A percentile compares a stretch with the other conserved stretches of the same genome.
These are phyloP conservation scores for Atta texana DNA, from an alignment of 1,140 invertebrate genomes.

Conservation along the genomic window DNA sequence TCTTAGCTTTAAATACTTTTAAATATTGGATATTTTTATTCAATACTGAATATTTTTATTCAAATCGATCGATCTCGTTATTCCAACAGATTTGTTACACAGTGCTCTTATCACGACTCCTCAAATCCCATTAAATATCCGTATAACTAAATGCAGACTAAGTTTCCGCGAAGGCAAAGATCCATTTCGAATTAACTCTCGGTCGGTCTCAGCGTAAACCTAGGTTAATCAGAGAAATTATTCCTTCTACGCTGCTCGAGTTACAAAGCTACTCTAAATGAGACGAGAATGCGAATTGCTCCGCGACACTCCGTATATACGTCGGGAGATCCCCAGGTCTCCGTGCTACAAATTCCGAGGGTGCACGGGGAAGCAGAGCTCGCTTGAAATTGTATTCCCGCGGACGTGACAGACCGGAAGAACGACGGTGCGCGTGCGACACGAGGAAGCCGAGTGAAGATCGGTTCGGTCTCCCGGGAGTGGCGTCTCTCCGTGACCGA, in stretches of 20 bases:
- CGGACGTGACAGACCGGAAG: constrained; percentile 55
- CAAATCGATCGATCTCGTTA: not conserved
- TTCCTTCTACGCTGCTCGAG: constrained; percentile 39
- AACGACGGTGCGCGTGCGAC: constrained; percentile 39
- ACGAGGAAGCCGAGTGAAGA: constrained; percentile 36
- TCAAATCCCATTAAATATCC: constrained; percentile 11
- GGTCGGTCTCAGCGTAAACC: constrained; percentile 30
- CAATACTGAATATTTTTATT: not conserved
- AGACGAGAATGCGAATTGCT: constrained; percentile 54
- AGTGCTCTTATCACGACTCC: not conserved
- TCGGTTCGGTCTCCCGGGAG: constrained; percentile 30
- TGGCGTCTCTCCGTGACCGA: constrained; percentile 39
- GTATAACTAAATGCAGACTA: constrained; percentile 24
- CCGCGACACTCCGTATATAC: not conserved
- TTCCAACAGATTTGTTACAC: not conserved
- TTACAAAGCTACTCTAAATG: constrained; percentile 58
- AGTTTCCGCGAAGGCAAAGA: constrained; percentile 25
- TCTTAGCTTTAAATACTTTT: not conserved
- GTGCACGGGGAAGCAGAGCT: not conserved
- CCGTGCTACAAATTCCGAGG: constrained; percentile 32
- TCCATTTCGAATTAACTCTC: constrained; percentile 51
- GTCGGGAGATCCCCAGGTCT: constrained; percentile 15
- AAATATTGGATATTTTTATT: constrained; percentile 3
- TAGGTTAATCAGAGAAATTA: constrained; percentile 57
- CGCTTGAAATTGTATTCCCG: constrained; percentile 52